Evolutionary conservation across 2,888 invertebrate genomes (phyloP).

Genomic region (Branchipolynoe longqiensis): DNA sequence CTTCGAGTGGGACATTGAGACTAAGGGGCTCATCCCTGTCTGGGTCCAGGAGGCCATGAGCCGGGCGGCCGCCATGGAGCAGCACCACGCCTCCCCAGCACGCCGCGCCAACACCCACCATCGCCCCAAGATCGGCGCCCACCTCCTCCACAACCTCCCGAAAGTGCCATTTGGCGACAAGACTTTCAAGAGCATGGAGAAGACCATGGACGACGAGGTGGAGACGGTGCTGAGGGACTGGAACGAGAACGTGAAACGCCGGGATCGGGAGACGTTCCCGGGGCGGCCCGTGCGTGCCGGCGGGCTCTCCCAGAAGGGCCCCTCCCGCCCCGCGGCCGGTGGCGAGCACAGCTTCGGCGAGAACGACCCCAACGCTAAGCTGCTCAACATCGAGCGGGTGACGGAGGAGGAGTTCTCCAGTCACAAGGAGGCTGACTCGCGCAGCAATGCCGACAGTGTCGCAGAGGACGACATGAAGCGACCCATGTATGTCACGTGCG

Average conservation of each 20-base stretch:
- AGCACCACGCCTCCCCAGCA: neutral
- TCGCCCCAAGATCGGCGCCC: neutral
- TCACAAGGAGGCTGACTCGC: conserved; percentile 45
- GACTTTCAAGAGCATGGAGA: conserved; percentile 44
- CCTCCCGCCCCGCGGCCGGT: neutral
- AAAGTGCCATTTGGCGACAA: neutral
- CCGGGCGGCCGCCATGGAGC: conserved; percentile 38
- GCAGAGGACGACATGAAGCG: conserved; percentile 54
- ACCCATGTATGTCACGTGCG: conserved; percentile 61
- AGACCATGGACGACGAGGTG: conserved; percentile 57
- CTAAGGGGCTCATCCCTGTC: conserved; percentile 44
- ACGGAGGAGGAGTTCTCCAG: conserved; percentile 35
- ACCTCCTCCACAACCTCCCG: neutral
- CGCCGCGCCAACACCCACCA: neutral
- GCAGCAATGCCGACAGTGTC: conserved; percentile 52
- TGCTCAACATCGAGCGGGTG: conserved; percentile 54
- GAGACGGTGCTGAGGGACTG: conserved; percentile 59
- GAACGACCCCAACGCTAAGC: conserved; percentile 31
- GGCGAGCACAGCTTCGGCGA: conserved; percentile 35
- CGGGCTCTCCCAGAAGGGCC: neutral
- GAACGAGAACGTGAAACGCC: conserved; percentile 56
- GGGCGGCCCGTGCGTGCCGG: conserved; percentile 33
- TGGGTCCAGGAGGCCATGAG: conserved; percentile 46
- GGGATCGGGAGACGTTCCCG: conserved; percentile 57
- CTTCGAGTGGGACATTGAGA: conserved; percentile 53